Base-by-base conservation (phyloP, 2,888 invertebrate species). In the Standfussiana lucernea region DNA sequence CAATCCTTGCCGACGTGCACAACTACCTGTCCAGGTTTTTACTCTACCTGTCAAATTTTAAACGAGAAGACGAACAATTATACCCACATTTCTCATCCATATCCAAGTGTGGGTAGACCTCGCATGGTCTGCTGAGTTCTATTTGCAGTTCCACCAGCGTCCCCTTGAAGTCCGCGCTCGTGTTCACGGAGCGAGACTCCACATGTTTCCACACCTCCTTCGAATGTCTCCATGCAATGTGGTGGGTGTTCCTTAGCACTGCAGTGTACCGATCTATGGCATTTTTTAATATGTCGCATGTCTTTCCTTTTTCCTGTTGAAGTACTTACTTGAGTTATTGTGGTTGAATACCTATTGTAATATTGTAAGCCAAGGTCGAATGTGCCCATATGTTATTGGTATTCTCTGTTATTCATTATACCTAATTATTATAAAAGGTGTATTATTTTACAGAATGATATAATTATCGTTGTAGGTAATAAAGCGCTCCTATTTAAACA, bases 1-100 rank as follows among this genome's bases (percentile, higher is more conserved):
- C 32, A 18, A 32, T 32, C 8, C 8, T 18, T n/a, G 1, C 11
- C 11, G n/a, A n/a, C n/a, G n/a, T n/a, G n/a, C n/a, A n/a, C n/a
- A n/a, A n/a, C n/a, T 53, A 13, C 15, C 56, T 56, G 56, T 28
- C 28, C 28, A 28, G 28, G n/a, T 28, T n/a, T n/a, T n/a, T n/a
- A n/a, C 13, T 5, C 5, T 53, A 28, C 13, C n/a, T 28, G 28
- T 15, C 6, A 61, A 61, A 61, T 21, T 35, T 11, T 2, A 61
- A 1, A 35, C 21, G 21, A 61, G 21, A 61, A 35, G 10, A 61
- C 21, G 21, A 35, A 35, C n/a, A 7, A 28, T 47, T 35, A 35
- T 15, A 93, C 97, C 97, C 97, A 98, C 98, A 99, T 87, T 97
- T 97, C 95, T 99, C 99, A 91, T 98, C 97, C 97, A 98, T 98